Evolutionary conservation across 2,888 invertebrate species (phyloP).

Genomic region (Carabus problematicus): DNA sequence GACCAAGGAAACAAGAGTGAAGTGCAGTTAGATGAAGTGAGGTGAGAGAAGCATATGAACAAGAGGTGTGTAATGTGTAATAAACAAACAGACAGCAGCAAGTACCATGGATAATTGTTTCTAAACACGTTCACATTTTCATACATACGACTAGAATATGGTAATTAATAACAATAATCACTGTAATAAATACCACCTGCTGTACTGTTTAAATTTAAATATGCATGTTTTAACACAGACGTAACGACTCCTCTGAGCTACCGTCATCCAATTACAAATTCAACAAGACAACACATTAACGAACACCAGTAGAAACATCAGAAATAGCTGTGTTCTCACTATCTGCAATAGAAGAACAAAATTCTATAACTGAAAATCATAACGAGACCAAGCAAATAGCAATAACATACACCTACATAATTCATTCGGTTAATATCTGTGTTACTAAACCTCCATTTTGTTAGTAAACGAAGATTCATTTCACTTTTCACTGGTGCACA

Average conservation of each 20-base stretch:
- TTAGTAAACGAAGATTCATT: too few species aligned
- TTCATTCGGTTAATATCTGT: too few species aligned
- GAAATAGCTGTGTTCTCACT: too few species aligned
- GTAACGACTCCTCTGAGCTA: conserved; percentile 15
- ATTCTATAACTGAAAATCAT: too few species aligned
- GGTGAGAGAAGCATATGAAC: background rate
- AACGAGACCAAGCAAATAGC: too few species aligned
- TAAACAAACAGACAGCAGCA: background rate
- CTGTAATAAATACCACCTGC: conserved; percentile 26
- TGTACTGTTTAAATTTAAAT: conserved; percentile 24
- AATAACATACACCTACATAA: too few species aligned
- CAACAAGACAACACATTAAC: conserved; percentile 14
- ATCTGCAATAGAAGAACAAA: too few species aligned
- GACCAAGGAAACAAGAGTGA: background rate
- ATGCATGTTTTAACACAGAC: conserved; percentile 26
- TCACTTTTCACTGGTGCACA: too few species aligned
- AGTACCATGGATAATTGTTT: conserved; percentile 21
- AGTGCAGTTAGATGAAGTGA: conserved; percentile 1
- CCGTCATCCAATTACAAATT: conserved; percentile 29
- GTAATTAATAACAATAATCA: conserved; percentile 32
- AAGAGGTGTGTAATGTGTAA: too few species aligned
- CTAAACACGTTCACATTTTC: conserved; percentile 29
- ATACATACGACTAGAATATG: conserved; percentile 30
- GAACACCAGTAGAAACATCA: too few species aligned
- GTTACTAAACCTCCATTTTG: too few species aligned